Base-by-base conservation (phyloP, 2,888 invertebrate species). In the Caenorhabditis afra region DNA sequence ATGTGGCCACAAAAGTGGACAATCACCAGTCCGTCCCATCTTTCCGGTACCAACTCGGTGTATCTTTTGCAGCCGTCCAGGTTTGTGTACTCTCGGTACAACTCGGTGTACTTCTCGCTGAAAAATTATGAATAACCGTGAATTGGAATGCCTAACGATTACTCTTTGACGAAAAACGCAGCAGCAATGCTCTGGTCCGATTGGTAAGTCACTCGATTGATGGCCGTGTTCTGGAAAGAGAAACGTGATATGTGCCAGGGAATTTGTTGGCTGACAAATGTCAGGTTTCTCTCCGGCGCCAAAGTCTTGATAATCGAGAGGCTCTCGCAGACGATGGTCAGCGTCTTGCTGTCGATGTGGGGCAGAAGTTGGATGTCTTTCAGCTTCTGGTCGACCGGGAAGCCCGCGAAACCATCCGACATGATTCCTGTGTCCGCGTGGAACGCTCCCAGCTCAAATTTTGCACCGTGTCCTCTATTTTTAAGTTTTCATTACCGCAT, bases 1-100 rank as follows among this genome's bases (percentile, higher is more conserved):
- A 67, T 49, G 41, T 67, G 67, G 0, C 67, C 67, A 37, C 67
- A 67, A 37, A 67, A 67, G 23, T 67, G 58, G 18, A 67, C 58
- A 12, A 67, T 57, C 5, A 67, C 67, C 14, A 67, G 57, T 8
- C 37, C 22, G 22, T 67, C 67, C 57, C 58, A 67, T 0, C 22
- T 20, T 11, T 57, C n/a, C 0, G 67, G 67, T 5, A 39, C 37
- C 22, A 18, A 14, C 1, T 47, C 41, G 8, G 18, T 58, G 18
- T 49, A 58, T 0, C 22, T 29, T 18, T 67, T 67, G 22, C 35
- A 45, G 1, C 57, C 67, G 16, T 67, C 49, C 47, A 67, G 8
- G n/a, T 41, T 58, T 11, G 57, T 58, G 41, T 57, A 67, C 23
- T 67, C 49, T 8, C 10, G 4, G 39, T 58, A 67, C 1, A 11